Conservation (phyloP, 2,888 invertebrate species). For the Spodoptera littoralis region DNA sequence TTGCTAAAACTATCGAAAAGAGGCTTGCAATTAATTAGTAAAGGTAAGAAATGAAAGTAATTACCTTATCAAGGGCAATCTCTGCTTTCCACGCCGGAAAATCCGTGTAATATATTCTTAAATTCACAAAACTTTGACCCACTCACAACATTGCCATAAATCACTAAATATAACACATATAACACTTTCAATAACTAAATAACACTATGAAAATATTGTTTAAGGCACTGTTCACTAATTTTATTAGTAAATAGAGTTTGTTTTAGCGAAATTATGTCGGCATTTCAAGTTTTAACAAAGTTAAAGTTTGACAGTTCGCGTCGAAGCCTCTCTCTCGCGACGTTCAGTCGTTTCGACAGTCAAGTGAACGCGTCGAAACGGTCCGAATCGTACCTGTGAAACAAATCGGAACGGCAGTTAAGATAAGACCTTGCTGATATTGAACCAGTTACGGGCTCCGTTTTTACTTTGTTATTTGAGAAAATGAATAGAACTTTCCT, state of each 20-base stretch:
- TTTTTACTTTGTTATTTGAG: too few relatives aligned
- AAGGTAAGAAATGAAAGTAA: slow-evolving; percentile 11
- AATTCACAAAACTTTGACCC: slow-evolving; percentile 58
- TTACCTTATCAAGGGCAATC: slow-evolving; percentile 53
- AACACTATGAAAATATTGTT: slow-evolving; percentile 47
- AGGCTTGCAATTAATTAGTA: neutral
- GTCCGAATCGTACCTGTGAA: slow-evolving; percentile 41
- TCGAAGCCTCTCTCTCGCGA: slow-evolving; percentile 61
- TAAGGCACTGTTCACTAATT: slow-evolving; percentile 57
- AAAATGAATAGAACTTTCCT: too few relatives aligned
- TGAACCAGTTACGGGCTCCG: too few relatives aligned
- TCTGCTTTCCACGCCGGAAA: slow-evolving; percentile 29
- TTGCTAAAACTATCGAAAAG: slow-evolving; percentile 7
- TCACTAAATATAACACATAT: slow-evolving; percentile 47
- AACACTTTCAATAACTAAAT: slow-evolving; percentile 42
- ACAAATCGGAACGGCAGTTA: too few relatives aligned
- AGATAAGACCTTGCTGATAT: too few relatives aligned
- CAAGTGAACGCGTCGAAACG: slow-evolving; percentile 42
- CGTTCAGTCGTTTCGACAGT: slow-evolving; percentile 50
- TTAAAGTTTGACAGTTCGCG: slow-evolving; percentile 64
- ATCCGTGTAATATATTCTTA: slow-evolving; percentile 51
- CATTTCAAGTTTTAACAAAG: slow-evolving; percentile 62
- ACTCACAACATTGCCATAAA: slow-evolving; percentile 55
- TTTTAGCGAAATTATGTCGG: slow-evolving; percentile 59
- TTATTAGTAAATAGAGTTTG: slow-evolving; percentile 59